phyloP scores from a whole-genome alignment of 2,797 vertebrate genomes.

The Amphiprion clarkii region DNA sequence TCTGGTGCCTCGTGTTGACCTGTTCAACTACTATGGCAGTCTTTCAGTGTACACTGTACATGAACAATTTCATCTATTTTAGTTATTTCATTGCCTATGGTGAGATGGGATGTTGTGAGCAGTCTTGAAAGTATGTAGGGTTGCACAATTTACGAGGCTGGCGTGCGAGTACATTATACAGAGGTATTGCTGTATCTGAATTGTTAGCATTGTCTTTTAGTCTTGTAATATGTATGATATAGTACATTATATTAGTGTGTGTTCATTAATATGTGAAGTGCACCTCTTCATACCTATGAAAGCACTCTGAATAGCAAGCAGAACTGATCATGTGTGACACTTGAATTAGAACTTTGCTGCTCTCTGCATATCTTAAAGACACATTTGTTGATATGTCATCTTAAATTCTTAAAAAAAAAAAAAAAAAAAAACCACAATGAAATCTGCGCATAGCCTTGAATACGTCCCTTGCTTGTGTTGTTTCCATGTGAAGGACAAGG shows the following conservation, averaged over 20 bases:
- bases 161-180: too few relatives aligned
- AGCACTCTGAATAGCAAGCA: background rate
- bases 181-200: background rate
- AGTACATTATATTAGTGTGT: background rate
- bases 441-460: slow-evolving; percentile 10
- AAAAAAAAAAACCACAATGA: background rate
- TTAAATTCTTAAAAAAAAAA: slow-evolving; percentile 3
- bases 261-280: background rate
- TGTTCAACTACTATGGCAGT: slow-evolving; percentile 1
- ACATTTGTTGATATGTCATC: background rate
- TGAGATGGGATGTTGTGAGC: background rate
- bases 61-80: too few relatives aligned
- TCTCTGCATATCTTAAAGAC: background rate
- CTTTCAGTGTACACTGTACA: background rate
- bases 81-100: background rate
- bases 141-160: background rate
- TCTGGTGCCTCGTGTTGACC: background rate
- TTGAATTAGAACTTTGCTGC: slow-evolving; percentile 1
- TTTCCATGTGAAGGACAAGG: slow-evolving; percentile 35
- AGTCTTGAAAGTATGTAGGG: background rate
- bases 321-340: background rate
- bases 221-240: background rate
- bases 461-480: slow-evolving; percentile 13
- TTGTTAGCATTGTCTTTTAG: background rate
- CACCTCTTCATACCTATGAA: background rate